phyloP scores from a whole-genome alignment of 2,797 vertebrate species.

The Smutsia gigantea region DNA sequence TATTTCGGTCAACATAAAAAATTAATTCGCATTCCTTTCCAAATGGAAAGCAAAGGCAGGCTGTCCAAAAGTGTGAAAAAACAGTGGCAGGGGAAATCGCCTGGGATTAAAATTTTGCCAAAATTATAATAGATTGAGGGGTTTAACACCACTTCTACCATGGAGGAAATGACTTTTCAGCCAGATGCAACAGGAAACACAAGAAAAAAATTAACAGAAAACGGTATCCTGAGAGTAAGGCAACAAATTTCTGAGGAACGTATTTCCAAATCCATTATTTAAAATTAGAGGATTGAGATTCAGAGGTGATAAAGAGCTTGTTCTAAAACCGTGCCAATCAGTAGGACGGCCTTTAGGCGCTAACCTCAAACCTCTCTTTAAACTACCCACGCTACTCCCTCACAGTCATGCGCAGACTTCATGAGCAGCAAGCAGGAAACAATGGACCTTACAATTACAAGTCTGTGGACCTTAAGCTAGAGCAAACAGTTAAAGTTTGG shows the following conservation, averaged over 20 bases:
- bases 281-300: background rate
- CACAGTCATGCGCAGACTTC: background rate
- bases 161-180: background rate
- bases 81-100: background rate
- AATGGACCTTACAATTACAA: background rate
- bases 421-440: slow-evolving; percentile 45
- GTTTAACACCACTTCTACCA: slow-evolving; percentile 18
- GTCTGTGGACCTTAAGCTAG: background rate
- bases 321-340: background rate
- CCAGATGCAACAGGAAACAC: slow-evolving; percentile 31
- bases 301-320: background rate
- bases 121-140: slow-evolving; percentile 37
- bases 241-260: background rate
- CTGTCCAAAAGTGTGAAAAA: slow-evolving; percentile 58
- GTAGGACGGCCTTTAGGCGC: background rate
- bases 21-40: slow-evolving; percentile 61
- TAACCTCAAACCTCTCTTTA: background rate
- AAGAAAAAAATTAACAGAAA: background rate
- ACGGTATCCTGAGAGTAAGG: background rate
- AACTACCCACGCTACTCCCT: background rate
- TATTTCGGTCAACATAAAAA: slow-evolving; percentile 71
- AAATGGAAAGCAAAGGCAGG: slow-evolving; percentile 63
- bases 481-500: slow-evolving; percentile 12
- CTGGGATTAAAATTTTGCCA: slow-evolving; percentile 20
- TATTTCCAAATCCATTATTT: slow-evolving; percentile 28